These are phyloP conservation scores for Sterna hirundo DNA, from an alignment of 2,113 vertebrate genomes.

Conservation along the genomic window DNA sequence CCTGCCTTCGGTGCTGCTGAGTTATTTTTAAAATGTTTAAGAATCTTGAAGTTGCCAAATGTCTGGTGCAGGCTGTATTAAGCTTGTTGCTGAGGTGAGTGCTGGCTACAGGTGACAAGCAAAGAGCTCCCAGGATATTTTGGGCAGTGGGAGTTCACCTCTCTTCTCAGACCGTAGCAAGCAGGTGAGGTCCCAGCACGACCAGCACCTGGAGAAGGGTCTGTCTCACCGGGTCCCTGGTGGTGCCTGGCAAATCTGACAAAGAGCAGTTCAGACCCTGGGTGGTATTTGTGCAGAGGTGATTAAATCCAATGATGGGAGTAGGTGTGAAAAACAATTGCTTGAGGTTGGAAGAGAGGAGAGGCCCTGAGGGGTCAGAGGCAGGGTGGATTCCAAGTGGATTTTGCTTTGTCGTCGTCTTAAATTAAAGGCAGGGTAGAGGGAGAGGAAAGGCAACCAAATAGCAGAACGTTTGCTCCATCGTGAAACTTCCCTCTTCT, in stretches of 20 bases:
- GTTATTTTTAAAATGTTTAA: neutral
- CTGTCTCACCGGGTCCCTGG: neutral
- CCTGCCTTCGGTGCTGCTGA: neutral
- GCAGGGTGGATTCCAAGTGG: neutral
- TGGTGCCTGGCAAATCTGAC: neutral
- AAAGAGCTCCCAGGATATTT: neutral
- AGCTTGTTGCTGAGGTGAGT: neutral
- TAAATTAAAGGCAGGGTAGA: neutral
- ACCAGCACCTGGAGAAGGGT: neutral
- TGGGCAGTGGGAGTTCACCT: neutral
- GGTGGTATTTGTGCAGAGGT: neutral
- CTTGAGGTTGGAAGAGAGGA: neutral
- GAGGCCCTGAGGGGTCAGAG: neutral
- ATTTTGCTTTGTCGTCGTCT: neutral
- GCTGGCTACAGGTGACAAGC: neutral
- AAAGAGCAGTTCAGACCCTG: neutral
- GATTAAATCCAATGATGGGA: neutral
- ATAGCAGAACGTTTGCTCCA: neutral
- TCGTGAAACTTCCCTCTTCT: neutral
- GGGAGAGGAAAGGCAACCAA: neutral
- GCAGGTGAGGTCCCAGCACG: neutral
- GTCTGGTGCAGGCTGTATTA: neutral
- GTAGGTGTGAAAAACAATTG: neutral
- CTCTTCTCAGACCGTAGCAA: neutral
- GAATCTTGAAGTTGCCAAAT: neutral